Conservation (phyloP, 2,888 invertebrate genomes). For the Barypeithes pellucidus region DNA sequence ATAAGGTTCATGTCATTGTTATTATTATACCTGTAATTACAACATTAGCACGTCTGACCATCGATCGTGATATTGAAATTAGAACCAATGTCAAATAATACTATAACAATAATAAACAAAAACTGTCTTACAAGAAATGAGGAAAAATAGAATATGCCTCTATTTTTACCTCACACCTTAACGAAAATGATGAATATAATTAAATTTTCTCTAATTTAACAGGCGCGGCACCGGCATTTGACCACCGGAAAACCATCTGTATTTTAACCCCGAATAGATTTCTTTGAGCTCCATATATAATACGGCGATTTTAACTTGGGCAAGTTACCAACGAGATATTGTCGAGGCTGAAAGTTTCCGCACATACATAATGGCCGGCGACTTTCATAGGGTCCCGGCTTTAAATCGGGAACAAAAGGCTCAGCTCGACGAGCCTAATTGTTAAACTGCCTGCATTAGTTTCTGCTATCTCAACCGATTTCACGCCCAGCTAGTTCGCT, state of each 20-base stretch:
- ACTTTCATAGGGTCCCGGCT: constrained; percentile 41
- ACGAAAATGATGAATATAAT: background rate
- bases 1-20: too few relatives aligned
- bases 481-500: constrained; percentile 58
- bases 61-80: too few relatives aligned
- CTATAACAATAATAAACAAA: too few relatives aligned
- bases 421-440: constrained; percentile 58
- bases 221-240: background rate
- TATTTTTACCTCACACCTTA: too few relatives aligned
- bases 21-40: too few relatives aligned
- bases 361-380: constrained; percentile 50
- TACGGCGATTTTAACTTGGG: constrained; percentile 17
- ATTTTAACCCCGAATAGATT: background rate
- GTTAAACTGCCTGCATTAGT: constrained; percentile 63
- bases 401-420: constrained; percentile 48
- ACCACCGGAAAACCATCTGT: background rate
- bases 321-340: constrained; percentile 36
- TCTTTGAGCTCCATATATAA: constrained; percentile 7
- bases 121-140: too few relatives aligned
- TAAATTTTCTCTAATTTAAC: constrained; percentile 10
- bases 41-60: too few relatives aligned
- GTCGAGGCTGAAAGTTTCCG: constrained; percentile 53
- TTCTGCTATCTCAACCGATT: constrained; percentile 63
- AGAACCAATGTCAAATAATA: too few relatives aligned
- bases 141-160: too few relatives aligned